Percentiles rank a stretch among this genome's conserved stretches.
Evolutionary conservation across 1,140 invertebrate genomes (phyloP).

Genomic region (Nasonia giraulti): DNA sequence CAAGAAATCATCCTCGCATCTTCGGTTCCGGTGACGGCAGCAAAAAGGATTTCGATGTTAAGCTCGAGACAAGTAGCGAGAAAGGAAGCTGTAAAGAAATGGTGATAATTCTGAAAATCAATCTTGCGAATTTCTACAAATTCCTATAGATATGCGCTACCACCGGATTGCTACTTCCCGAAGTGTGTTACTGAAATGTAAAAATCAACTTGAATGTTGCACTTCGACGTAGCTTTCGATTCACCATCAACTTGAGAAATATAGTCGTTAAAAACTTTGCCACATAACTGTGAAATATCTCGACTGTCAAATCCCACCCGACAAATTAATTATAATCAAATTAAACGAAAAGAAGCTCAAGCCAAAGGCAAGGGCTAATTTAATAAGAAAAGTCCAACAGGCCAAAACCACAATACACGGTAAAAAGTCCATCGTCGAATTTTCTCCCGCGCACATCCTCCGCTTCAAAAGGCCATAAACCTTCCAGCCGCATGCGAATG

Average conservation of each 20-base stretch:
- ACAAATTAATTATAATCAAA: not conserved
- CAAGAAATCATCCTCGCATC: constrained; percentile 14
- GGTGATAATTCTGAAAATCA: constrained; percentile 22
- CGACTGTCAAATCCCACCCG: not conserved
- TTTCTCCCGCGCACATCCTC: not conserved
- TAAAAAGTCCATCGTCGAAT: not conserved
- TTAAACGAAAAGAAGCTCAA: not conserved
- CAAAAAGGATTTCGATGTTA: constrained; percentile 3
- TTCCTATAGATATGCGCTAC: not conserved
- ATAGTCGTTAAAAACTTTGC: not conserved
- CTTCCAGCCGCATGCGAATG: not conserved
- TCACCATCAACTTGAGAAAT: not conserved
- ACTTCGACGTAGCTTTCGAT: not conserved
- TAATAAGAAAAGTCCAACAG: not conserved
- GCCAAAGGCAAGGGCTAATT: not conserved
- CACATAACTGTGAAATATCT: no score
- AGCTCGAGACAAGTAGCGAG: not conserved
- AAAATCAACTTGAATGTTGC: no score
- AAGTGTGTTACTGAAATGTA: no score
- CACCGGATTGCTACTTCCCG: not conserved
- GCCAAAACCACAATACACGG: not conserved
- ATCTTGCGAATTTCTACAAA: constrained; percentile 2
- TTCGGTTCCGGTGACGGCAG: not conserved
- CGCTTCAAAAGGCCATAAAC: not conserved
- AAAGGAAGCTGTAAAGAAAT: not conserved